Conservation (phyloP, 2,113 vertebrate genomes). For the Promerops cafer region DNA sequence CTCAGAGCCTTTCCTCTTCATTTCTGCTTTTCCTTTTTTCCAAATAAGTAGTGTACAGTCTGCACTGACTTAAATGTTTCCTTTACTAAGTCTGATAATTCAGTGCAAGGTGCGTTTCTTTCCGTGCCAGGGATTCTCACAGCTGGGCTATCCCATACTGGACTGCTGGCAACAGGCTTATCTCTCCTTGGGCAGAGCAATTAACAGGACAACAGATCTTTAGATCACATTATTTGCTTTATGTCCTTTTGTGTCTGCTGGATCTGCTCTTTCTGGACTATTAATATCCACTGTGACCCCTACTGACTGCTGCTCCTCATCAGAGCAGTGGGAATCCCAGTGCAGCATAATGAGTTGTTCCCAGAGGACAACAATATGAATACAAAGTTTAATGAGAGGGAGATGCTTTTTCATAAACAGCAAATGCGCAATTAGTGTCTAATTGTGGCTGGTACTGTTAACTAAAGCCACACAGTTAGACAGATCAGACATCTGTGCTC, state of each 20-base stretch:
- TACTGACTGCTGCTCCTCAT: conserved; percentile 1
- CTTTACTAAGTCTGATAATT: not conserved
- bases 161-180: not conserved
- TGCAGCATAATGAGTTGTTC: not conserved
- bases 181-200: not conserved
- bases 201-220: not conserved
- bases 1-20: not conserved
- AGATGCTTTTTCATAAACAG: conserved; percentile 31
- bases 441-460: conserved; percentile 47
- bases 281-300: conserved; percentile 34
- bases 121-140: not conserved
- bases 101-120: not conserved
- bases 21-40: not conserved
- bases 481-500: conserved; percentile 49
- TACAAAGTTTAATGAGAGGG: conserved; percentile 55
- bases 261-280: conserved; percentile 13
- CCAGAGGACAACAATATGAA: conserved; percentile 39
- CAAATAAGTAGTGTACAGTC: not conserved
- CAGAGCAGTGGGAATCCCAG: conserved; percentile 15
- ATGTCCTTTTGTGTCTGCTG: not conserved
- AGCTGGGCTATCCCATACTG: not conserved
- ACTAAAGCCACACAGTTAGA: conserved; percentile 40
- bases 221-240: conserved; percentile 30
- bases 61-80: not conserved
- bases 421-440: conserved; percentile 21